A percentile compares a stretch with the other conserved stretches of the same genome.
Conservation (phyloP, 1,140 invertebrate species). For the Globodera ellingtonae region DNA sequence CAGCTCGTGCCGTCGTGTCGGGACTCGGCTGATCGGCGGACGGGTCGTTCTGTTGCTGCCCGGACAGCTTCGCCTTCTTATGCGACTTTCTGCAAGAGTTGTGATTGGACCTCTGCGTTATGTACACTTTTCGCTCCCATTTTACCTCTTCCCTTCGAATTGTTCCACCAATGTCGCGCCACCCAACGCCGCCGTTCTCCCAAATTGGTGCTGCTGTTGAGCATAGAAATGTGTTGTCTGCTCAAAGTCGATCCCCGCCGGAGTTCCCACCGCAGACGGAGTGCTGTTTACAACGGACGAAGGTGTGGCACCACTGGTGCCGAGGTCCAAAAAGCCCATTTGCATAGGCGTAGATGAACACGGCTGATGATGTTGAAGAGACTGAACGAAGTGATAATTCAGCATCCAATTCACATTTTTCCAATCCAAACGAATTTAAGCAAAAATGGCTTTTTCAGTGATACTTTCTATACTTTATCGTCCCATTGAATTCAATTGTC, state of each 20-base stretch:
- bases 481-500: neutral
- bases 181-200: slow-evolving; percentile 8
- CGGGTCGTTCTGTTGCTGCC: neutral
- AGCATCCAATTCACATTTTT: neutral
- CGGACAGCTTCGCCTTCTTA: neutral
- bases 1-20: slow-evolving; percentile 13
- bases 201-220: slow-evolving; percentile 7
- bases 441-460: neutral
- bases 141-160: neutral
- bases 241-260: slow-evolving; percentile 7
- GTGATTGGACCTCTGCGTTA: neutral
- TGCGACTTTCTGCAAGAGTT: neutral
- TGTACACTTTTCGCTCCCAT: neutral
- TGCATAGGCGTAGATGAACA: neutral
- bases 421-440: neutral
- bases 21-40: neutral
- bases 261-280: neutral
- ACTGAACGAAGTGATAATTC: neutral
- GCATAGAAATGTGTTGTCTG: slow-evolving; percentile 5
- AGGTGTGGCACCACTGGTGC: neutral
- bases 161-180: neutral
- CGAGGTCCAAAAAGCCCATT: slow-evolving; percentile 10
- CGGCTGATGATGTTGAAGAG: slow-evolving; percentile 6
- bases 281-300: neutral
- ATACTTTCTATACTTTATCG: too few relatives aligned